Conservation (phyloP, 2,888 invertebrate species). For the Cetonia aurata region DNA sequence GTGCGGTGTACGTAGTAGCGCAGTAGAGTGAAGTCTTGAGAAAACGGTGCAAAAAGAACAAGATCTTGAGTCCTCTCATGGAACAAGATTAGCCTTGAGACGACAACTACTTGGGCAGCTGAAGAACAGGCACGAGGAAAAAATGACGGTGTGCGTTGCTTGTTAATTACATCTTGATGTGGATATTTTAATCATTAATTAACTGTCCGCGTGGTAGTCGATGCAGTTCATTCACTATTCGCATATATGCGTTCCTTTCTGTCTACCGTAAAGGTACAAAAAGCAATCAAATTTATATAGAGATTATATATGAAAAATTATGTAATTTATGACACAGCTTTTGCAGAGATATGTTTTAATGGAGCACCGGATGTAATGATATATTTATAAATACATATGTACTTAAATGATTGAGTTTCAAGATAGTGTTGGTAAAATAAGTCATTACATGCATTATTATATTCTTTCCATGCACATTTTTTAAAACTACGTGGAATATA, state of each 20-base stretch:
- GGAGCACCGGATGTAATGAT: slow-evolving; percentile 5
- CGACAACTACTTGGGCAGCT: slow-evolving; percentile 39
- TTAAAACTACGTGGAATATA: no score
- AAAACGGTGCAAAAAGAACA: slow-evolving; percentile 30
- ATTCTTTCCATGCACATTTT: no score
- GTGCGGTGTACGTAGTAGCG: background rate
- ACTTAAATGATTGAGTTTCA: no score
- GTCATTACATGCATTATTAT: no score
- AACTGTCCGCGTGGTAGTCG: slow-evolving; percentile 26
- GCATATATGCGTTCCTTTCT: slow-evolving; percentile 10
- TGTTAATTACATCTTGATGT: slow-evolving; percentile 44
- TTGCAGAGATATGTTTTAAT: background rate
- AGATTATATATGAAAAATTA: slow-evolving; percentile 14
- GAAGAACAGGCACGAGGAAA: slow-evolving; percentile 34
- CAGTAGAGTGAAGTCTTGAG: slow-evolving; percentile 3
- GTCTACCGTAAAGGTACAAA: background rate
- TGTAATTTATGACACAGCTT: slow-evolving; percentile 13
- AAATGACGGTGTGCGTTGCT: slow-evolving; percentile 41
- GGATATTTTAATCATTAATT: slow-evolving; percentile 46
- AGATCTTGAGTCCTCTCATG: slow-evolving; percentile 37
- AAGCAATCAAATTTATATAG: slow-evolving; percentile 12
- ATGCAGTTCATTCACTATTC: slow-evolving; percentile 35
- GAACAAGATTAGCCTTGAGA: slow-evolving; percentile 44
- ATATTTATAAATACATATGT: background rate
- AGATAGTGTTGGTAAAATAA: no score